These are phyloP conservation scores for Darevskia nairensis DNA, from an alignment of 2,797 vertebrate genomes.

Conservation along the genomic window DNA sequence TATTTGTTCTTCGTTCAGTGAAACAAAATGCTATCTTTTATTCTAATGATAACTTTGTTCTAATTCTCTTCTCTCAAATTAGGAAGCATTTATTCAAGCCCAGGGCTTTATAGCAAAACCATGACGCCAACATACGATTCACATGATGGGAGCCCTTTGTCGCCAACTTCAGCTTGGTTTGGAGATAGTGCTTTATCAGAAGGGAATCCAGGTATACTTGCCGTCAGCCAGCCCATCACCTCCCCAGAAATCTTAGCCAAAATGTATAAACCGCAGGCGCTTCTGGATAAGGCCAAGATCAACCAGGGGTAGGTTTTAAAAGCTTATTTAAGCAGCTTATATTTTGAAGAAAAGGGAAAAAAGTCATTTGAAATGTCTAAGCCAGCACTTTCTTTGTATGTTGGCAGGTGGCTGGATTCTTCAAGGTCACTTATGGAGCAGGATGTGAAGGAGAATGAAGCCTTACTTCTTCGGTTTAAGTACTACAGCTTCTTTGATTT, in stretches of 20 bases:
- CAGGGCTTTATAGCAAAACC: constrained; percentile 98
- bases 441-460: constrained; percentile 98
- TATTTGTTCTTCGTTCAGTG: constrained; percentile 26
- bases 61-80: constrained; percentile 57
- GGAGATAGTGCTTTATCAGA: constrained; percentile 98
- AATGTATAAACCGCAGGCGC: constrained; percentile 97
- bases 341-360: background rate
- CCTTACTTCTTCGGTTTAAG: constrained; percentile 96
- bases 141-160: constrained; percentile 96
- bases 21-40: background rate
- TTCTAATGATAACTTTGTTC: constrained; percentile 26
- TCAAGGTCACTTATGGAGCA: constrained; percentile 99
- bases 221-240: constrained; percentile 95
- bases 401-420: constrained; percentile 94
- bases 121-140: constrained; percentile 99
- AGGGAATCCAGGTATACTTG: constrained; percentile 97
- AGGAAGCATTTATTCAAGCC: constrained; percentile 99
- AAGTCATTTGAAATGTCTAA: accelerated
- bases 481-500: constrained; percentile 99
- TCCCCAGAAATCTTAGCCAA: constrained; percentile 95
- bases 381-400: background rate
- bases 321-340: constrained; percentile 27
- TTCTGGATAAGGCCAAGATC: constrained; percentile 98
- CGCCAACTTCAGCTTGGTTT: constrained; percentile 97
- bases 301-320: constrained; percentile 92